These are phyloP conservation scores for Trichomycterus rosablanca DNA, from an alignment of 2,113 vertebrate genomes.

Conservation along the genomic window DNA sequence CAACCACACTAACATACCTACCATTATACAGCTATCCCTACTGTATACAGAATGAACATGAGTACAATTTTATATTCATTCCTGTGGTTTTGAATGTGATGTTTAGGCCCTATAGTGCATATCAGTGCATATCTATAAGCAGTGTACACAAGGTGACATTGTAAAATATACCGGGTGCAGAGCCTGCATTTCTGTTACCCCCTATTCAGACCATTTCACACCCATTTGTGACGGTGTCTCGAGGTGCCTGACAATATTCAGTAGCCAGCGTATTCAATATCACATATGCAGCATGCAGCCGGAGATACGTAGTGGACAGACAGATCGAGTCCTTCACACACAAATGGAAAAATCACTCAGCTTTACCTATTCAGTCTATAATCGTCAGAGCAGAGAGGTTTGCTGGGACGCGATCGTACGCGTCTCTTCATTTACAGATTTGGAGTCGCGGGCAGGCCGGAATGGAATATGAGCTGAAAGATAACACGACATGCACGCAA, in stretches of 20 bases:
- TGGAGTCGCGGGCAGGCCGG: slow-evolving; percentile 60
- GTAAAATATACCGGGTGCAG: slow-evolving; percentile 33
- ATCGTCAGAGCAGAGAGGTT: slow-evolving; percentile 46
- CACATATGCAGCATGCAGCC: slow-evolving; percentile 53
- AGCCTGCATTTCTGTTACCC: slow-evolving; percentile 44
- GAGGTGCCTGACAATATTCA: slow-evolving; percentile 54
- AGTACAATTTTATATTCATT: too few relatives aligned
- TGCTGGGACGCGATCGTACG: slow-evolving; percentile 52
- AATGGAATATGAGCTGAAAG: too few relatives aligned
- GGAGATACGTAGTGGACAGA: slow-evolving; percentile 45
- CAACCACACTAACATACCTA: too few relatives aligned
- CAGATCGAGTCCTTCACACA: slow-evolving; percentile 59
- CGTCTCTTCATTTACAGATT: slow-evolving; percentile 67
- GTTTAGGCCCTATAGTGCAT: too few relatives aligned
- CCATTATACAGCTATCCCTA: too few relatives aligned
- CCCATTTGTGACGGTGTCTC: slow-evolving; percentile 65
- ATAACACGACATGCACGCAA: slow-evolving; percentile 59
- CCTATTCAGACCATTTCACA: slow-evolving; percentile 57
- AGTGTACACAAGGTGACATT: slow-evolving; percentile 36
- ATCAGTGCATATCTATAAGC: too few relatives aligned
- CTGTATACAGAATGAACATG: too few relatives aligned
- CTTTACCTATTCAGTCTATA: slow-evolving; percentile 53
- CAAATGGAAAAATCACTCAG: slow-evolving; percentile 61
- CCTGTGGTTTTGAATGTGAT: too few relatives aligned
- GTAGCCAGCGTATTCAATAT: slow-evolving; percentile 58